Conservation (phyloP, 2,113 vertebrate genomes). For the Nettapus auritus region DNA sequence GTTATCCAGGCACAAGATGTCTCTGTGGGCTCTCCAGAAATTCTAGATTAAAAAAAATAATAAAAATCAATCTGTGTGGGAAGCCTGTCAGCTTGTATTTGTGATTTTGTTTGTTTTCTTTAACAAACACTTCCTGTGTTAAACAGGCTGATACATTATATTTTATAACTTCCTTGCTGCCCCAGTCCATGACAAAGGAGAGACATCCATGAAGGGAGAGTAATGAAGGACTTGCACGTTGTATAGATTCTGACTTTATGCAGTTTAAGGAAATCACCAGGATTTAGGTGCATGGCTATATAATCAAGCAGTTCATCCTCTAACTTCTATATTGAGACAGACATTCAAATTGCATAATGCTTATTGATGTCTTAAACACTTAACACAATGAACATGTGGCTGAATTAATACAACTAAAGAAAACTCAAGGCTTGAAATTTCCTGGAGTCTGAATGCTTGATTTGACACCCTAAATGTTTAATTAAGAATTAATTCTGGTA, state of each 20-base stretch:
- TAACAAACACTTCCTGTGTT: neutral
- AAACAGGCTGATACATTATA: neutral
- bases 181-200: neutral
- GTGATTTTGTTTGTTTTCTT: slow-evolving; percentile 51
- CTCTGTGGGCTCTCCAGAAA: slow-evolving; percentile 55
- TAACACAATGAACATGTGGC: rapidly evolving
- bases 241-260: neutral
- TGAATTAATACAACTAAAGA: neutral
- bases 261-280: neutral
- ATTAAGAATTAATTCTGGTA: neutral
- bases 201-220: neutral
- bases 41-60: neutral
- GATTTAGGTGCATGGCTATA: neutral
- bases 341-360: neutral
- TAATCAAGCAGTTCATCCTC: neutral
- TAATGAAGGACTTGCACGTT: neutral
- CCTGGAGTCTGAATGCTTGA: neutral
- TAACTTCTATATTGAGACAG: neutral
- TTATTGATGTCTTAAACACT: no score
- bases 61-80: neutral
- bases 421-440: neutral
- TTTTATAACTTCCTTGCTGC: neutral
- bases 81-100: slow-evolving; percentile 35
- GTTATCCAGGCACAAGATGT: slow-evolving; percentile 62
- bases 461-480: neutral